Conservation (phyloP, 2,113 vertebrate genomes). For the Paracanthobrama guichenoti region DNA sequence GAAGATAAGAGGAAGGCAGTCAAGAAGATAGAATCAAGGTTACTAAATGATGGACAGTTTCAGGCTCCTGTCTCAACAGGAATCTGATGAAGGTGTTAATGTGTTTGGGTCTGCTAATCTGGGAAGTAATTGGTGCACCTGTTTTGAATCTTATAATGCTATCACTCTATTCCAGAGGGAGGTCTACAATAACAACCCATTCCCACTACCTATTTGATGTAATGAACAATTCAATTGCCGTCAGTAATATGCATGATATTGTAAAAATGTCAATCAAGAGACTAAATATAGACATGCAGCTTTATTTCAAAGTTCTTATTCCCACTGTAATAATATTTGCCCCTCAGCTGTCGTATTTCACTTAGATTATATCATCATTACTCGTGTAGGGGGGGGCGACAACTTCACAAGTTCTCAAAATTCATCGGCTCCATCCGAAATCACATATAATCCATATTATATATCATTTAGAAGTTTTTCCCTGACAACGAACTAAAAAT, state of each 20-base stretch:
- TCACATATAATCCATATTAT: too few relatives aligned
- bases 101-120: background rate
- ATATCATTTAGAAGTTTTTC: too few relatives aligned
- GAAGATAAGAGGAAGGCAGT: constrained; percentile 42
- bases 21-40: background rate
- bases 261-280: background rate
- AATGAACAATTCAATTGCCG: background rate
- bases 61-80: constrained; percentile 23
- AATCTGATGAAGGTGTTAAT: constrained; percentile 37
- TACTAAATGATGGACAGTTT: constrained; percentile 44
- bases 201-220: background rate
- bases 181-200: background rate
- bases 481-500: too few relatives aligned
- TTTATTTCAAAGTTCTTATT: background rate
- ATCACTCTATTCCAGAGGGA: background rate
- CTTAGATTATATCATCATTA: background rate
- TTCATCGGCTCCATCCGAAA: too few relatives aligned
- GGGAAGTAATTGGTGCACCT: constrained; percentile 2
- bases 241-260: background rate
- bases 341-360: background rate
- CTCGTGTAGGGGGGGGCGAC: too few relatives aligned
- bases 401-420: too few relatives aligned
- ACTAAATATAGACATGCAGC: background rate
- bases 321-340: background rate
- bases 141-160: background rate